Evolutionary conservation across 2,888 invertebrate genomes (phyloP).

Genomic region (Antheraea yamamai): DNA sequence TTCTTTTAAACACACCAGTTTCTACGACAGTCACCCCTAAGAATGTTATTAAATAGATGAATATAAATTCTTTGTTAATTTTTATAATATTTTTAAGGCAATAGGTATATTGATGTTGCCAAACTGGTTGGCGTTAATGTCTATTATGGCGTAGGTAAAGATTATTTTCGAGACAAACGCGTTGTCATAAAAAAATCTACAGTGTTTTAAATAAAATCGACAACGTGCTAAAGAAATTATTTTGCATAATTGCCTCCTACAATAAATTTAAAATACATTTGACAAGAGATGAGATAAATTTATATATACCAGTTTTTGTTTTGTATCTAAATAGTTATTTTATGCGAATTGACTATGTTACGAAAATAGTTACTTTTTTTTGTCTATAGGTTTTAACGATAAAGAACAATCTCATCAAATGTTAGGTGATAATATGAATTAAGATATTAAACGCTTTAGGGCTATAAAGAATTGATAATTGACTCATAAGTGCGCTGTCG

Average conservation of each 20-base stretch:
- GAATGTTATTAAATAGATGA: neutral
- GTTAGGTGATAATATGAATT: too few species aligned
- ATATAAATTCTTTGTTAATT: neutral
- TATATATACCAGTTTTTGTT: neutral
- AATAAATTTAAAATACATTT: neutral
- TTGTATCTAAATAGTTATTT: neutral
- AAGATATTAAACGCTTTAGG: too few species aligned
- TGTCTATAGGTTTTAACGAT: too few species aligned
- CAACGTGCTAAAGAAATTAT: conserved; percentile 2
- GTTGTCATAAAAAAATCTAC: neutral
- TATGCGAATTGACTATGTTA: neutral
- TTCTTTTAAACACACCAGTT: too few species aligned
- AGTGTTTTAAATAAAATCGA: neutral
- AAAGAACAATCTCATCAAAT: too few species aligned
- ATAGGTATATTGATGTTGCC: neutral
- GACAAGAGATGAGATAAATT: neutral
- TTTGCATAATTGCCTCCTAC: neutral
- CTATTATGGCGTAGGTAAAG: neutral
- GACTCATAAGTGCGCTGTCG: too few species aligned
- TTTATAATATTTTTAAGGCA: neutral
- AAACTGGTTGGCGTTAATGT: neutral
- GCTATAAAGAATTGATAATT: too few species aligned
- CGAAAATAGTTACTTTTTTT: too few species aligned
- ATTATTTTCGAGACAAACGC: neutral
- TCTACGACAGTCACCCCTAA: too few species aligned